These are phyloP conservation scores for Ochotona curzoniae DNA, from an alignment of 2,113 vertebrate species.

Conservation along the genomic window DNA sequence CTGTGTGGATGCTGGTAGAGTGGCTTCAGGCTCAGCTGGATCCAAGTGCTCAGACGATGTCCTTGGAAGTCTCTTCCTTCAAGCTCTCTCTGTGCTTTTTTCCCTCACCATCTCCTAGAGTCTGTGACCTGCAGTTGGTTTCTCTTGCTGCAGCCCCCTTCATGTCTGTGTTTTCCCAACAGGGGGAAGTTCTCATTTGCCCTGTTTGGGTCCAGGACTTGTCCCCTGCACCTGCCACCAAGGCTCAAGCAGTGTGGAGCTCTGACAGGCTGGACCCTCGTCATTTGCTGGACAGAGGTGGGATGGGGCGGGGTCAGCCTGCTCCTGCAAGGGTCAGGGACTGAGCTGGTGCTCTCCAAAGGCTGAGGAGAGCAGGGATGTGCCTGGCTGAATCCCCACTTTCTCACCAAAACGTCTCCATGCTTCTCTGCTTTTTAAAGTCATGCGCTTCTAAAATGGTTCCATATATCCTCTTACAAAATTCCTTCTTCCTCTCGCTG, in stretches of 20 bases:
- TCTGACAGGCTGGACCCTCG: background rate
- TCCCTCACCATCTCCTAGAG: background rate
- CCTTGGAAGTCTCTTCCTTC: background rate
- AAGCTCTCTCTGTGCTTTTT: background rate
- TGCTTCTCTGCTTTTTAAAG: background rate
- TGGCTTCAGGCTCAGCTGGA: background rate
- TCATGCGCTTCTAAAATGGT: background rate
- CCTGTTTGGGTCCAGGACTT: background rate
- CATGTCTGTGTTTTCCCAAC: background rate
- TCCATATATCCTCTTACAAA: background rate
- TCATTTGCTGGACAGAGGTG: background rate
- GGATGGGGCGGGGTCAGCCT: background rate
- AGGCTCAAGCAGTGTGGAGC: background rate
- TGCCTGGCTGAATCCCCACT: rapidly evolving
- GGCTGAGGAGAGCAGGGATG: background rate
- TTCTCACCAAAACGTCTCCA: background rate
- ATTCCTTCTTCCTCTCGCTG: background rate
- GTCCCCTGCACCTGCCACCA: background rate
- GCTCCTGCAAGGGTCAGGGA: rapidly evolving
- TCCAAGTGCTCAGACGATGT: background rate
- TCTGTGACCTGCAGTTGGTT: background rate
- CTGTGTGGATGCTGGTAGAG: rapidly evolving
- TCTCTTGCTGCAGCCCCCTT: background rate
- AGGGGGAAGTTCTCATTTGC: background rate
- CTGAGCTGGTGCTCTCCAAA: background rate